A percentile compares a stretch with the other conserved stretches of the same genome.
phyloP scores from a whole-genome alignment of 2,113 vertebrate species.

The Mola mola region DNA sequence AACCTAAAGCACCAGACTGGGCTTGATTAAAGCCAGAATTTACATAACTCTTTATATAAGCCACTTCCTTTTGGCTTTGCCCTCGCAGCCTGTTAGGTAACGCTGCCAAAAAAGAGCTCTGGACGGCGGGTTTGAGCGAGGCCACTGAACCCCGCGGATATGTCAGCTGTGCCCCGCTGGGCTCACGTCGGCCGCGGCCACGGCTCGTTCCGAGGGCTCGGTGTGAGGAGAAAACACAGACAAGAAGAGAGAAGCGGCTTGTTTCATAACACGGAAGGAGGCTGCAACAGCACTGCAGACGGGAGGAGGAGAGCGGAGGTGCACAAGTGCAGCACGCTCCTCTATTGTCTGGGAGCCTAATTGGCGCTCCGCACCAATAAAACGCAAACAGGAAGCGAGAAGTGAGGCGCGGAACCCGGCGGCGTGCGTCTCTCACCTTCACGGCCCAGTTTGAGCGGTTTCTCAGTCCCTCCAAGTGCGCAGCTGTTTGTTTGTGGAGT shows the following conservation, averaged over 20 bases:
- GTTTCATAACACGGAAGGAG: constrained; percentile 60
- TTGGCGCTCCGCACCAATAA: constrained; percentile 20
- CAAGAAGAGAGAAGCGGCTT: constrained; percentile 23
- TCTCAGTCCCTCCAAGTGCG: constrained; percentile 20
- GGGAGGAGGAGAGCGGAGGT: constrained; percentile 26
- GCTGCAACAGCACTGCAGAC: constrained; percentile 53
- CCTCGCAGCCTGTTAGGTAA: constrained; percentile 33
- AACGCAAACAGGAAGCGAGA: constrained; percentile 7
- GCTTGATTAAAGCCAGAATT: constrained; percentile 13
- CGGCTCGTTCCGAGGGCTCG: constrained; percentile 8
- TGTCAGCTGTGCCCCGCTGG: constrained; percentile 7
- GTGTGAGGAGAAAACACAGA: neutral
- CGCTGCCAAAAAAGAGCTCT: neutral
- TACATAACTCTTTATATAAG: constrained; percentile 41
- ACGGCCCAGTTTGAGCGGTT: constrained; percentile 12
- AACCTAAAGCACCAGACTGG: neutral
- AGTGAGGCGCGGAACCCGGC: neutral
- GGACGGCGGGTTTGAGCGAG: neutral
- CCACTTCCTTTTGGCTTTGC: constrained; percentile 17
- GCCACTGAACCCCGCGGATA: constrained; percentile 23
- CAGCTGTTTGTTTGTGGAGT: constrained; percentile 20
- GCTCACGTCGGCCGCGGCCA: neutral
- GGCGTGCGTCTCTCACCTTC: constrained; percentile 51
- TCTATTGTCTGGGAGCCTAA: constrained; percentile 60
- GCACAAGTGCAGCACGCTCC: constrained; percentile 36